Conservation (phyloP, 2,888 invertebrate genomes). For the Spodoptera littoralis region DNA sequence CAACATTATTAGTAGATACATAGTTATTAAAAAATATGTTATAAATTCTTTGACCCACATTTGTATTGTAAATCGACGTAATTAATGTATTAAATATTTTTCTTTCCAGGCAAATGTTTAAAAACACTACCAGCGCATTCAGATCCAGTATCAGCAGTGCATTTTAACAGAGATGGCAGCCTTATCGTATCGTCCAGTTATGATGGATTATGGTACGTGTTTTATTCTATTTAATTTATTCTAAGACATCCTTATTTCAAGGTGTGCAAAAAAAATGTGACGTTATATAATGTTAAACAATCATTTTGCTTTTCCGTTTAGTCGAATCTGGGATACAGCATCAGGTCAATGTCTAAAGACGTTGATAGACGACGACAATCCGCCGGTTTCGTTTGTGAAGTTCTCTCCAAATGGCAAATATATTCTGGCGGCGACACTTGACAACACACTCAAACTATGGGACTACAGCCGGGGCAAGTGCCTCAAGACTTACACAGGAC, state of each 20-base stretch:
- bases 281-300: background rate
- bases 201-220: constrained; percentile 96
- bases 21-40: no score
- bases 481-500: constrained; percentile 99
- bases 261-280: no score
- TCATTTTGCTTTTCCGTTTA: constrained; percentile 70
- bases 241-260: no score
- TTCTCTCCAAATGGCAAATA: constrained; percentile 99
- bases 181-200: constrained; percentile 99
- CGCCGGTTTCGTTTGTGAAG: constrained; percentile 99
- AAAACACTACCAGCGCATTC: constrained; percentile 99
- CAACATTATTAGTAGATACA: no score
- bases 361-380: constrained; percentile 99
- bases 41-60: no score
- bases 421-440: constrained; percentile 98
- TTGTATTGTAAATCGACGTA: background rate
- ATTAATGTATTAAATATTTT: background rate
- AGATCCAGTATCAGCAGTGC: constrained; percentile 99
- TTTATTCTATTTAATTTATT: background rate
- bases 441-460: constrained; percentile 99
- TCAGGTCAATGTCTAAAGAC: constrained; percentile 99
- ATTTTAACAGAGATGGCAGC: constrained; percentile 99
- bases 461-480: constrained; percentile 99
- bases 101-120: constrained; percentile 93
- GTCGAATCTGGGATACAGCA: constrained; percentile 99